Conservation (phyloP, 2,888 invertebrate genomes). For the Xanthorhoe spadicearia region DNA sequence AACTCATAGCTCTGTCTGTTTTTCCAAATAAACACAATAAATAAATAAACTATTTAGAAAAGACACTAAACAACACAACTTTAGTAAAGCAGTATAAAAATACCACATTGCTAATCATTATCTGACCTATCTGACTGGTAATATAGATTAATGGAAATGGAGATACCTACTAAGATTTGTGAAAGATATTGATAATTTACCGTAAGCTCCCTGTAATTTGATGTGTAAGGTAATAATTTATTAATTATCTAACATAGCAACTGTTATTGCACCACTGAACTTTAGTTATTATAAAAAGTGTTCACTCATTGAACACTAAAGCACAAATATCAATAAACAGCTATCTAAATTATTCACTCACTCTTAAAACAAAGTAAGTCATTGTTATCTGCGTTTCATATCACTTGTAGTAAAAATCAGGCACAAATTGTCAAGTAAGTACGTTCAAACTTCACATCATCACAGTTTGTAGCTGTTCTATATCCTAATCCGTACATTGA, state of each 20-base stretch:
- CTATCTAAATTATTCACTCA: constrained; percentile 51
- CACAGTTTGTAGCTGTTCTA: constrained; percentile 46
- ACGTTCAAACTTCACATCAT: constrained; percentile 45
- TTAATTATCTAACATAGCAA: constrained; percentile 6
- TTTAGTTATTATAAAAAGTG: background rate
- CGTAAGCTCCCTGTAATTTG: background rate
- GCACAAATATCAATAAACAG: constrained; percentile 10
- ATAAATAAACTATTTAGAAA: too few species aligned
- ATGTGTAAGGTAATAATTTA: background rate
- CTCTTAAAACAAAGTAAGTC: constrained; percentile 68
- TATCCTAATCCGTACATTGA: constrained; percentile 55
- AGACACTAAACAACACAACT: too few species aligned
- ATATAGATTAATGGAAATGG: background rate
- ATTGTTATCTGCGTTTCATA: constrained; percentile 51
- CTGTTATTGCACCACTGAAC: constrained; percentile 14
- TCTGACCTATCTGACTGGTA: background rate
- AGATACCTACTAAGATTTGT: background rate
- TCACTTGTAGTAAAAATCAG: constrained; percentile 47
- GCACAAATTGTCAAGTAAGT: constrained; percentile 47
- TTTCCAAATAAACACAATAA: too few species aligned
- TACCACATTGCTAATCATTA: background rate
- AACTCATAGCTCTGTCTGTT: too few species aligned
- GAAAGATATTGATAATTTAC: constrained; percentile 3
- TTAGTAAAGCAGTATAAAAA: background rate
- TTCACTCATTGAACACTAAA: constrained; percentile 17